Percentiles rank a stretch among this genome's conserved stretches.
phyloP scores from a whole-genome alignment of 2,888 invertebrate species.

The Macrosiphum euphorbiae region DNA sequence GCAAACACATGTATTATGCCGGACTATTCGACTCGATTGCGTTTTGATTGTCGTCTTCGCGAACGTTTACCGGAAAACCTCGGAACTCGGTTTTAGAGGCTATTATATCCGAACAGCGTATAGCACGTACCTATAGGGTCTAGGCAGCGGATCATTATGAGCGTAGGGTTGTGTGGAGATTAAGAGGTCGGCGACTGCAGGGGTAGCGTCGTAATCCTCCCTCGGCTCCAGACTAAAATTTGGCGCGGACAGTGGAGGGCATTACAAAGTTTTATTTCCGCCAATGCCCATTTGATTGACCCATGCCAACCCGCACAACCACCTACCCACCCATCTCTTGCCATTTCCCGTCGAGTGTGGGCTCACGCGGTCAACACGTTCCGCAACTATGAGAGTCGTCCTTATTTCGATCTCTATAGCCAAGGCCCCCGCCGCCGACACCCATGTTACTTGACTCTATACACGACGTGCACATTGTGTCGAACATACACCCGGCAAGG shows the following conservation, averaged over 20 bases:
- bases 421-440: background rate
- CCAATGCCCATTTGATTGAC: slow-evolving; percentile 38
- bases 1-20: background rate
- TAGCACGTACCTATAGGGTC: background rate
- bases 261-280: slow-evolving; percentile 23
- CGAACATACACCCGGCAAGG: background rate
- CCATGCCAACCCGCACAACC: background rate
- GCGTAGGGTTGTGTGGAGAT: background rate
- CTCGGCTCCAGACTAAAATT: background rate
- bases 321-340: too few relatives aligned
- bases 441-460: background rate
- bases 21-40: slow-evolving; percentile 25
- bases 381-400: background rate
- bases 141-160: slow-evolving; percentile 24
- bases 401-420: background rate
- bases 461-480: too few relatives aligned
- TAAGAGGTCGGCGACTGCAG: too few relatives aligned
- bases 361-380: background rate
- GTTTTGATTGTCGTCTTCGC: background rate
- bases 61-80: slow-evolving; percentile 20
- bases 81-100: background rate
- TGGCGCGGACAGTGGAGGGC: background rate
- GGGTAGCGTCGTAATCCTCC: slow-evolving; percentile 5
- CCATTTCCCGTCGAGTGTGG: background rate
- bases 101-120: slow-evolving; percentile 3